Conservation (phyloP, 2,888 invertebrate species). For the Nycteola revayana region DNA sequence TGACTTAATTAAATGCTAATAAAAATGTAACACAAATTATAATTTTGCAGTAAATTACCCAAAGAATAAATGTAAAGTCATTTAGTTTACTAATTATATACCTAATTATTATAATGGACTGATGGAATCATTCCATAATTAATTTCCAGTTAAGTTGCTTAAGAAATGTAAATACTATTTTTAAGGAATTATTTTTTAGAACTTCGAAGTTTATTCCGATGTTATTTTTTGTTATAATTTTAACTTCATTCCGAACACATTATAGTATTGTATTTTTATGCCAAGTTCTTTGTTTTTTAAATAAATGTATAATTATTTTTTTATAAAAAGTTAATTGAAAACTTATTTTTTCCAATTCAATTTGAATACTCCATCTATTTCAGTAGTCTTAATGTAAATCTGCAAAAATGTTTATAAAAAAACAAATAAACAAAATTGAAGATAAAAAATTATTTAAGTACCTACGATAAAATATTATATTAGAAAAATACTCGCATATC, state of each 20-base stretch:
- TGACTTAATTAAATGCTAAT: neutral
- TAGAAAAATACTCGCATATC: constrained; percentile 55
- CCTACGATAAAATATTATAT: too few relatives aligned
- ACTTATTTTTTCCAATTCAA: too few relatives aligned
- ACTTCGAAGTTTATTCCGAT: too few relatives aligned
- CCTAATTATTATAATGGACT: constrained; percentile 26
- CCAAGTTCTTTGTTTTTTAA: constrained; percentile 8
- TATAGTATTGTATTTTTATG: too few relatives aligned
- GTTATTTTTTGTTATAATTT: constrained; percentile 7
- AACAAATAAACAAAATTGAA: too few relatives aligned
- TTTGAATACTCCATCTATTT: too few relatives aligned
- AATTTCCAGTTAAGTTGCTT: constrained; percentile 13
- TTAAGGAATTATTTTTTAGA: constrained; percentile 10
- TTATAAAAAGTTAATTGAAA: too few relatives aligned
- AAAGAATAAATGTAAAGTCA: constrained; percentile 20
- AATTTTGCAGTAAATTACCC: constrained; percentile 13
- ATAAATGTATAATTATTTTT: too few relatives aligned
- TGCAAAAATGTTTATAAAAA: too few relatives aligned
- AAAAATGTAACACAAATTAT: constrained; percentile 9
- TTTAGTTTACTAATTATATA: constrained; percentile 13
- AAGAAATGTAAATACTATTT: constrained; percentile 20
- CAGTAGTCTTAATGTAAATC: too few relatives aligned
- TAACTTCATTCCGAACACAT: constrained; percentile 14
- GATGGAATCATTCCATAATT: constrained; percentile 48
- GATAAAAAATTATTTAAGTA: too few relatives aligned